Base-by-base conservation (phyloP, 2,888 invertebrate species). In the Aphodius sticticus region DNA sequence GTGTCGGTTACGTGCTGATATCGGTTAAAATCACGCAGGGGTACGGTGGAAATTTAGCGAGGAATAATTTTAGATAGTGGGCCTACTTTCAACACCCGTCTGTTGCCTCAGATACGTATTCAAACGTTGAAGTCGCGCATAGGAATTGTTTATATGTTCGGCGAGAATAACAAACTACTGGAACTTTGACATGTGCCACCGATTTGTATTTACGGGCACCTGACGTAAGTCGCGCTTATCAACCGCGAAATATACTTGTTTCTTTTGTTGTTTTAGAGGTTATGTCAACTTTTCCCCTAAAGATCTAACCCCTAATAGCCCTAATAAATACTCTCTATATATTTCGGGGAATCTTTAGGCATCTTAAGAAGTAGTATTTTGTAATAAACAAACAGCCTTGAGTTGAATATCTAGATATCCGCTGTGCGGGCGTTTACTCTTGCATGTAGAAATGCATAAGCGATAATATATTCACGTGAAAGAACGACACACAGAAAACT, bases 131-230 rank as follows among this genome's bases (percentile, higher is more conserved):
- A 53, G 12, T 53, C 53, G 53, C 53, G 53, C 12, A 9, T 53
- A 53, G 53, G 53, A 26, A 53, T 53, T 53, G 53, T 53, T 53
- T 53, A 5, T 38, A 7, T 53, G 53, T 53, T 53, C 53, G 53
- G 12, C 53, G 9, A 53, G 53, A 53, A 53, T 53, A 53, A 53
- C 53, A 53, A 53, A 53, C 53, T 53, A 12, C 2, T 53, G 53
- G 74, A 74, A 74, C 74, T 74, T 74, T 74, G 74, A 74, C 74
- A 74, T 74, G 36, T 74, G 53, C 53, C 53, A 53, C 53, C 7
- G 53, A 53, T 53, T 7, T 53, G 12, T 53, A 53, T 53, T 53
- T 53, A 53, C 53, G 53, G 53, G 53, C 53, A 53, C 35, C 35
- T 74, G 74, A 74, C 74, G 74, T 74, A 74, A 74, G 36, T 26